phyloP scores from a whole-genome alignment of 2,113 vertebrate genomes.

The Microcebus griseorufus region DNA sequence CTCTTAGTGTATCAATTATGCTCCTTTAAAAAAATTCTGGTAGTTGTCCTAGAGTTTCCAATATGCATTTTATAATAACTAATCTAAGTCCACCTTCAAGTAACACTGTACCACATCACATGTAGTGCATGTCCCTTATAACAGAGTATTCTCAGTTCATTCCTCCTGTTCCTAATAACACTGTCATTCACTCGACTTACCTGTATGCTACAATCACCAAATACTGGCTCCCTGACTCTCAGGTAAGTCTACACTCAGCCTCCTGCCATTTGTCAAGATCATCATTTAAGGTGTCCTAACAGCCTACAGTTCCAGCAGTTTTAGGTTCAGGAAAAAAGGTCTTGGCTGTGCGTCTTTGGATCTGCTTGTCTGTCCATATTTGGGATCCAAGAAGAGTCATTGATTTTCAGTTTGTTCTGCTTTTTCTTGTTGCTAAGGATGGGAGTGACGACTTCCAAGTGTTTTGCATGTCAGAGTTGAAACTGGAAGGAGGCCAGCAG shows the following conservation, averaged over 20 bases:
- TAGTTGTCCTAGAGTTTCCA: neutral
- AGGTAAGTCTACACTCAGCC: neutral
- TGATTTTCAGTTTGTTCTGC: neutral
- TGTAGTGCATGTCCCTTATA: accelerated
- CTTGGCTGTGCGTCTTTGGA: neutral
- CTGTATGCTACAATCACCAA: neutral
- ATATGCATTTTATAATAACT: neutral
- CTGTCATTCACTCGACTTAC: neutral
- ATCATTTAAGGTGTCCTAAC: neutral
- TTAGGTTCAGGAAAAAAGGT: neutral
- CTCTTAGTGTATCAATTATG: neutral
- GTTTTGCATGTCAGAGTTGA: neutral
- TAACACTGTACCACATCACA: neutral
- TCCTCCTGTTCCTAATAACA: accelerated
- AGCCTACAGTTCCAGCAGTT: neutral
- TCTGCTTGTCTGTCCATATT: neutral
- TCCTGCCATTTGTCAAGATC: neutral
- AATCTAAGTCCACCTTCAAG: neutral
- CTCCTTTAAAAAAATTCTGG: neutral
- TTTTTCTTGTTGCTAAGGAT: neutral
- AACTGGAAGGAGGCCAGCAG: neutral
- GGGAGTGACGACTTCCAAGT: neutral
- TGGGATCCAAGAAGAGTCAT: neutral
- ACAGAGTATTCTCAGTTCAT: too few relatives aligned
- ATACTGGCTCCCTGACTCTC: neutral